Base-by-base conservation (phyloP, 2,888 invertebrate species). In the Ormyrus labotus region DNA sequence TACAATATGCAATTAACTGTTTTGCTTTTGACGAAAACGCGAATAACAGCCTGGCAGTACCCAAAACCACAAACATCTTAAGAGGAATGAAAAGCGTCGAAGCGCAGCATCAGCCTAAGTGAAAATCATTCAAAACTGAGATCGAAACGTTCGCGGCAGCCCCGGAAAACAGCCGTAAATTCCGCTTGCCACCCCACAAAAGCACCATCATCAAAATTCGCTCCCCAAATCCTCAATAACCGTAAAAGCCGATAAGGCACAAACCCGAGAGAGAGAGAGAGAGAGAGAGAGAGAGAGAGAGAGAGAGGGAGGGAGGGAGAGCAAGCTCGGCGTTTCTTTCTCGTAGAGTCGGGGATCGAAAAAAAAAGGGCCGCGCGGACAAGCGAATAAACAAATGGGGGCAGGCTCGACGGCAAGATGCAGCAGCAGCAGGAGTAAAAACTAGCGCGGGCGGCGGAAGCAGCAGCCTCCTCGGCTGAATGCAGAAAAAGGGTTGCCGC, bases 201-300 rank as follows among this genome's bases (percentile, higher is more conserved):
- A 63, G 6, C 13, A 6, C 63, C 11, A 61, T 63, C 63, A 11
- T 76, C 75, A 63, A 69, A 76, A 61, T 76, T 75, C 67, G 60
- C 60, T 68, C 67, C 57, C 57, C 34, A 55, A 57, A 74, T 57
- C 73, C 73, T 34, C 65, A 74, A 74, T 74, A 74, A 75, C 58
- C 74, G 55, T 67, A 65, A 75, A 75, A 75, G 75, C 65, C 75
- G 58, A 74, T 65, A 65, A 74, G 65, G 34, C 8, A n/a, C 8
- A 50, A 65, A 50, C 7, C 13, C 19, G 10, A 67, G 2, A 53
- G 34, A 53, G 19, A 53, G 19, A 61, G 19, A 50, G 61, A 51
- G 19, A 6, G 45, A 2, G 61, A 51, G 45, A 63, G 61, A 61
- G 51, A 11, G 63, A 57, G 74, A 60, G 7, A 48, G 19, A 57